These are phyloP conservation scores for Gortyna flavago DNA, from an alignment of 2,888 invertebrate genomes.

Conservation along the genomic window DNA sequence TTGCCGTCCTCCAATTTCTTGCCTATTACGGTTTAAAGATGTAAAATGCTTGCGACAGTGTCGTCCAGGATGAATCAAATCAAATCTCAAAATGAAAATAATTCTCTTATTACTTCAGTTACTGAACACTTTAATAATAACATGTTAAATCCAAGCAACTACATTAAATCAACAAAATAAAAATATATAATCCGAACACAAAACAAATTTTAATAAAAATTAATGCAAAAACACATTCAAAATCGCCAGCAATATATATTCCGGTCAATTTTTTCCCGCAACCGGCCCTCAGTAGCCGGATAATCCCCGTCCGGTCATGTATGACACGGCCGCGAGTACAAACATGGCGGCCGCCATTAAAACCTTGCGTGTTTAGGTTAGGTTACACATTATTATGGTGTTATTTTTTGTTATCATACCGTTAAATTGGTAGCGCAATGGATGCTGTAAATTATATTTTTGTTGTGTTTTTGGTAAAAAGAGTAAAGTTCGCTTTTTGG, in stretches of 20 bases:
- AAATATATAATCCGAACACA: slow-evolving; percentile 35
- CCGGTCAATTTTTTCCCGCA: slow-evolving; percentile 68
- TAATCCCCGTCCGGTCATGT: slow-evolving; percentile 83
- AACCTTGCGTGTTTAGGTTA: slow-evolving; percentile 84
- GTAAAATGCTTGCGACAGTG: background rate
- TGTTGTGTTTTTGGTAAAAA: slow-evolving; percentile 28
- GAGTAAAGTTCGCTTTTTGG: background rate
- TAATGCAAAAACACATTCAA: slow-evolving; percentile 62
- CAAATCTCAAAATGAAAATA: background rate
- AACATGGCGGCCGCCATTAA: slow-evolving; percentile 82
- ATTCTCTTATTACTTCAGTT: background rate
- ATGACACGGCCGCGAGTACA: slow-evolving; percentile 83
- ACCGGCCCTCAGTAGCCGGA: slow-evolving; percentile 70
- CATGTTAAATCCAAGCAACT: slow-evolving; percentile 7
- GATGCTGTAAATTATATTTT: slow-evolving; percentile 56
- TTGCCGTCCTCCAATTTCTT: background rate
- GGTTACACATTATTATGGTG: slow-evolving; percentile 83
- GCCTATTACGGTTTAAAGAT: too few species aligned
- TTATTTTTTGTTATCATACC: slow-evolving; percentile 74
- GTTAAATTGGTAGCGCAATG: slow-evolving; percentile 67
- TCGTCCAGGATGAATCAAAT: background rate
- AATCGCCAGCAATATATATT: slow-evolving; percentile 62
- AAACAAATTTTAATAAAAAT: slow-evolving; percentile 57
- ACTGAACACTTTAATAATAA: slow-evolving; percentile 7
- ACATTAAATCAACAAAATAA: slow-evolving; percentile 16